These are phyloP conservation scores for Ceriagrion tenellum DNA, from an alignment of 2,888 invertebrate genomes.

Conservation along the genomic window DNA sequence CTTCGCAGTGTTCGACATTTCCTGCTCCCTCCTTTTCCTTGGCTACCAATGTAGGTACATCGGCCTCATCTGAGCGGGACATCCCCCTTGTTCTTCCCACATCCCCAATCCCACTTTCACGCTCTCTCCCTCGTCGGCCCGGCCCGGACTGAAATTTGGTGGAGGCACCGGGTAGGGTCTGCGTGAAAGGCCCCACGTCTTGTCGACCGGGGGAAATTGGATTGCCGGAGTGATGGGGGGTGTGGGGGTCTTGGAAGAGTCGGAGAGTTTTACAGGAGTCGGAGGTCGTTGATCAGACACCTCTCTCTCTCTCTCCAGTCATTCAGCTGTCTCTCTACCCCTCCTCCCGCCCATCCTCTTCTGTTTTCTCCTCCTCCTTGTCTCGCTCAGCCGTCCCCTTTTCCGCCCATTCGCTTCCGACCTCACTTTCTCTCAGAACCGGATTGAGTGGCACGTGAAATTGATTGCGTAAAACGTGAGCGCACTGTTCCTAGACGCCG, in stretches of 20 bases:
- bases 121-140: not conserved
- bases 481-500: not conserved
- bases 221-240: slow-evolving; percentile 7
- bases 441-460: not conserved
- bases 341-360: not conserved
- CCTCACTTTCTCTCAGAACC: not conserved
- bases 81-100: not conserved
- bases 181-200: not conserved
- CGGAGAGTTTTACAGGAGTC: not conserved
- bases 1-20: not conserved
- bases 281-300: slow-evolving; percentile 17
- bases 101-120: not conserved
- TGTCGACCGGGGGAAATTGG: not conserved
- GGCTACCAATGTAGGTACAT: no score
- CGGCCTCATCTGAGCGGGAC: no score
- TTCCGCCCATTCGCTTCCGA: not conserved
- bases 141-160: not conserved
- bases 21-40: not conserved
- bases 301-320: not conserved
- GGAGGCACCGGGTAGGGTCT: not conserved
- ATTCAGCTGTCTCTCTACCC: not conserved
- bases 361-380: not conserved
- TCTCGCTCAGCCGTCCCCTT: not conserved
- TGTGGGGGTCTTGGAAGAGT: not conserved
- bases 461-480: not conserved